These are phyloP conservation scores for Chaunax sp. DNA, from an alignment of 2,797 vertebrate genomes.

Conservation along the genomic window DNA sequence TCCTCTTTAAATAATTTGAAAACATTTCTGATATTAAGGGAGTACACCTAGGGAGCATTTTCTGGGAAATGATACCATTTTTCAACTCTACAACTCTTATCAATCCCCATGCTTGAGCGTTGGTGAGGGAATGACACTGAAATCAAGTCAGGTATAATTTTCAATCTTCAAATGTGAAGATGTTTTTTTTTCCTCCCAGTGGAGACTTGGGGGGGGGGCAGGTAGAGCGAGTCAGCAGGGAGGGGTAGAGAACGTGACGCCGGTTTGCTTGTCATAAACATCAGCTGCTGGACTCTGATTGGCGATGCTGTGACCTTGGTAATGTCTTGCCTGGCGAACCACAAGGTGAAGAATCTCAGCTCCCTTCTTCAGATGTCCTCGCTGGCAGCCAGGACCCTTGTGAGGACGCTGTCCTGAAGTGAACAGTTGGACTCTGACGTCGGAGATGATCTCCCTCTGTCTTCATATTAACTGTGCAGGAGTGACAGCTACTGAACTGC, in stretches of 20 bases:
- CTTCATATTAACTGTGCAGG: slow-evolving; percentile 6
- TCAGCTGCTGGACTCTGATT: slow-evolving; percentile 50
- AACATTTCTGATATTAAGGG: no score
- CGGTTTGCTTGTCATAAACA: slow-evolving; percentile 50
- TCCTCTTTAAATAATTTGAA: not conserved
- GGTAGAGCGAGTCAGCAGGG: slow-evolving; percentile 9
- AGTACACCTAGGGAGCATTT: no score
- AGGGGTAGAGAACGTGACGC: slow-evolving; percentile 16
- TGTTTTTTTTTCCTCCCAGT: slow-evolving; percentile 16
- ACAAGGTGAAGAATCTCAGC: slow-evolving; percentile 16
- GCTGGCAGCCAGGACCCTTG: slow-evolving; percentile 24
- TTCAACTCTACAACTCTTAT: no score
- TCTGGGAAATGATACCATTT: slow-evolving; percentile 3
- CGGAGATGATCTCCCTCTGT: slow-evolving; percentile 10
- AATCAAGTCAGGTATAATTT: not conserved
- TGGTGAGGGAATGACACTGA: slow-evolving; percentile 9
- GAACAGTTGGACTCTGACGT: slow-evolving; percentile 16
- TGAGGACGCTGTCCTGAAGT: slow-evolving; percentile 27
- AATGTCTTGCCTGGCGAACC: slow-evolving; percentile 1
- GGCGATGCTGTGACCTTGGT: slow-evolving; percentile 12
- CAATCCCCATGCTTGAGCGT: not conserved
- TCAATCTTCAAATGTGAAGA: slow-evolving; percentile 11
- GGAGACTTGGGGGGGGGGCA: slow-evolving; percentile 18
- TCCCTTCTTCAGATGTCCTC: slow-evolving; percentile 17
- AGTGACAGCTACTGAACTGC: not conserved